phyloP scores from a whole-genome alignment of 2,113 vertebrate species.

The Nicator chloris region DNA sequence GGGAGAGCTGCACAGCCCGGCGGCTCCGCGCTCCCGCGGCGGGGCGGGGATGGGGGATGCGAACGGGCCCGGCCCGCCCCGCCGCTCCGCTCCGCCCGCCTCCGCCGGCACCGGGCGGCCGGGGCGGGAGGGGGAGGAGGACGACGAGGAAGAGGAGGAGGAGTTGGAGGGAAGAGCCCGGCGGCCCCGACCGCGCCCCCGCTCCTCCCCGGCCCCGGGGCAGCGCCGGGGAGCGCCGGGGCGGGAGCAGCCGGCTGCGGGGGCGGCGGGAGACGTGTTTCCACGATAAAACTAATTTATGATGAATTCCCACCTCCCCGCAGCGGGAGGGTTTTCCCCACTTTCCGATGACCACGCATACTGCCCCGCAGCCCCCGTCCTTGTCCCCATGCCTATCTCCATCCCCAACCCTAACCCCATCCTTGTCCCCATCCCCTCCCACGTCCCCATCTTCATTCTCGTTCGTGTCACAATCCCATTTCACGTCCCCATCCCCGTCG shows the following conservation, averaged over 20 bases:
- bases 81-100: background rate
- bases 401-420: background rate
- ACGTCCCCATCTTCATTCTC: background rate
- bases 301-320: background rate
- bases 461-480: background rate
- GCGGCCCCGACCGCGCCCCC: background rate
- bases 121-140: background rate
- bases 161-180: background rate
- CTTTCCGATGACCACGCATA: background rate
- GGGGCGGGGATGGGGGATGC: background rate
- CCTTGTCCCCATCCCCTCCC: background rate
- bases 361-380: background rate
- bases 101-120: background rate
- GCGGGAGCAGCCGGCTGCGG: background rate
- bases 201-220: background rate
- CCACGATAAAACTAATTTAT: background rate
- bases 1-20: background rate
- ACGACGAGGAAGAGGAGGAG: background rate
- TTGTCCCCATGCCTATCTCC: background rate
- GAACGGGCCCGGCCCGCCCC: background rate
- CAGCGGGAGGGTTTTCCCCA: background rate
- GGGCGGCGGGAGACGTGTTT: background rate
- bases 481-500: background rate
- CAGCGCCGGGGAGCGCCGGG: background rate
- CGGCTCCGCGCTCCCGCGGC: background rate